Base-by-base conservation (phyloP, 37 sponge, comb jelly and placozoan genomes). In the Bolinopsis microptera region DNA sequence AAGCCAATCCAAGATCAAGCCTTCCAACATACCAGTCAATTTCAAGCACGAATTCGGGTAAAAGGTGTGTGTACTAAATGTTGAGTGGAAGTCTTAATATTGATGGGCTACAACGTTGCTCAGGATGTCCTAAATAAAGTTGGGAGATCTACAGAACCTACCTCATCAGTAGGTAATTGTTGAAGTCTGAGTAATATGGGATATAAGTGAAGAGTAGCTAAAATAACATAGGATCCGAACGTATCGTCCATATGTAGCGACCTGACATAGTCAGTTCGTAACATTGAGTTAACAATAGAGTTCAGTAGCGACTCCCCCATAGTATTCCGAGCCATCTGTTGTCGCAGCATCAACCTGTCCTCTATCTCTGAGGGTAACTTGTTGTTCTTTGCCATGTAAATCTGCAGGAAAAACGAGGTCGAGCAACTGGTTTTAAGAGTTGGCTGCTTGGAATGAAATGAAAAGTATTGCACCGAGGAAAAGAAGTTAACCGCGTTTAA, bases 231-330 rank as follows among this genome's bases (percentile, higher is more conserved):
- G 26, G 38, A 36, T 21, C 36, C 61, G 38, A 86, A 22, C 27
- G 90, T 86, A 39, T 86, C 90, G 18, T 35, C 38, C 90, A 86
- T 39, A 48, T 86, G 5, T 1, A 86, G 35, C 0, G 90, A 41
- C 18, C 90, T 28, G 61, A 86, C 18, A 30, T 86, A 86, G 90
- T 86, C 90, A 41, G 90, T 86, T 1, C 90, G 41, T 38, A 86
- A 27, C 90, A 86, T 86, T 8, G 61, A 41, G 48, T 9, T 34
- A 28, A 41, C 61, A 8, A 86, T 34, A 26, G 61, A 41, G 90
- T 86, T 86, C 2, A 86, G 36, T 38, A 86, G 90, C 13, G 90
- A 86, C 22, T 86, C 90, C 1, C 90, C 90, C 90, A 86, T 86
- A n/a, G 90, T 86, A 25, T 16, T 39, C 61, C 90, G 40, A n/a